These are phyloP conservation scores for Syrphus vitripennis DNA, from an alignment of 2,888 invertebrate species.

Conservation along the genomic window DNA sequence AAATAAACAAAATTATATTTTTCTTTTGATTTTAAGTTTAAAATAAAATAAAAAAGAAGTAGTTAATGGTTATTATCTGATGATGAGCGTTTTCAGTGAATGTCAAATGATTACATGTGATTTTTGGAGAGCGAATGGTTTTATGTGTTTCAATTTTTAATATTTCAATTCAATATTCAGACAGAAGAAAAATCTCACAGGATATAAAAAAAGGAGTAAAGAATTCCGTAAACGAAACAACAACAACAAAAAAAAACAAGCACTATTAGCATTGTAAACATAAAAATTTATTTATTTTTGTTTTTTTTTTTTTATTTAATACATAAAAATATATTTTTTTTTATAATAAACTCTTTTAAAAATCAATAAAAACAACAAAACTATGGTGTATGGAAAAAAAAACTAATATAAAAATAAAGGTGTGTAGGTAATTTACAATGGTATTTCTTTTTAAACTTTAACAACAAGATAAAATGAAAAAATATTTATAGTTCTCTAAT, in stretches of 20 bases:
- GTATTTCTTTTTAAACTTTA: conserved; percentile 22
- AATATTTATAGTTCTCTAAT: conserved; percentile 45
- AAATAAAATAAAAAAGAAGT: conserved; percentile 19
- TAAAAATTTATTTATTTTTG: conserved; percentile 69
- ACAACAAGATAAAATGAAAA: conserved; percentile 47
- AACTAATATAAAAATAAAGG: conserved; percentile 40
- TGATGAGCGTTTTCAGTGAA: conserved; percentile 71
- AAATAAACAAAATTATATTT: conserved; percentile 29
- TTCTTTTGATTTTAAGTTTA: not conserved
- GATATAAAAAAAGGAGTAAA: conserved; percentile 22
- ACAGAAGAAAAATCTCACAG: conserved; percentile 28
- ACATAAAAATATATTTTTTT: conserved; percentile 57
- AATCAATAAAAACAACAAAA: conserved; percentile 68
- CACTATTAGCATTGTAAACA: conserved; percentile 66
- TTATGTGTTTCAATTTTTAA: conserved; percentile 9
- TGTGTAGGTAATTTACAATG: conserved; percentile 64
- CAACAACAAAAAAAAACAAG: conserved; percentile 57
- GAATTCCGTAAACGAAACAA: conserved; percentile 17
- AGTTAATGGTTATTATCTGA: conserved; percentile 53
- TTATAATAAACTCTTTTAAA: conserved; percentile 51
- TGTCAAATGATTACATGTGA: conserved; percentile 65
- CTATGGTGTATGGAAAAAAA: conserved; percentile 61
- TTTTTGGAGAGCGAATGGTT: conserved; percentile 57
- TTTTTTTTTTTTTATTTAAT: conserved; percentile 49
- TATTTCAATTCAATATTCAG: not conserved